Evolutionary conservation across 2,888 invertebrate genomes (phyloP).

Genomic region (Aporophyla lueneburgensis): DNA sequence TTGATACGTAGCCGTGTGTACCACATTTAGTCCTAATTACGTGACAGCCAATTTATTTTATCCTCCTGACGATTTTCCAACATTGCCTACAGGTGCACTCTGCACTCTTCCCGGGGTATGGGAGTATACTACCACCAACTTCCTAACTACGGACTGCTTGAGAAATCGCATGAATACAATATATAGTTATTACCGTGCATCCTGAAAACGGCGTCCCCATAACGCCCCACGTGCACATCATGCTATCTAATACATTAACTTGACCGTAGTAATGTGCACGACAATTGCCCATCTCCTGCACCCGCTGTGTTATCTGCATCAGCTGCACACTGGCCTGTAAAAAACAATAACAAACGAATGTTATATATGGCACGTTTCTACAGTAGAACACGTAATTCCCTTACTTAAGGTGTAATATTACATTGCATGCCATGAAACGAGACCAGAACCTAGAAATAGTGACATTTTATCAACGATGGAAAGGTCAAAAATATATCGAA

Average conservation of each 20-base stretch:
- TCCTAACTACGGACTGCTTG: neutral
- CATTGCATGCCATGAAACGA: too few species aligned
- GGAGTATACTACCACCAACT: too few species aligned
- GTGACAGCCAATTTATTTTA: neutral
- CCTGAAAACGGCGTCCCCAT: neutral
- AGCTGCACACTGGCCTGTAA: slow-evolving; percentile 35
- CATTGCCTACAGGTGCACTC: neutral
- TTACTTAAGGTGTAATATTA: neutral
- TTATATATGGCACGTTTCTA: neutral
- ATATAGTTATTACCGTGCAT: slow-evolving; percentile 27
- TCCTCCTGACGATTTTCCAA: neutral
- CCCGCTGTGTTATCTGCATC: neutral
- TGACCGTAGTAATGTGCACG: neutral
- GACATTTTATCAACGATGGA: neutral
- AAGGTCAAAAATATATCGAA: neutral
- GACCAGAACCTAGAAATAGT: neutral
- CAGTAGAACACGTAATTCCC: neutral
- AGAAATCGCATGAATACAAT: neutral
- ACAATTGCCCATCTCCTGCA: accelerated
- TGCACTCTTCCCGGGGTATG: neutral
- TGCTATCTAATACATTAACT: neutral
- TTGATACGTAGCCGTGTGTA: neutral
- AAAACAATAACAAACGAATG: neutral
- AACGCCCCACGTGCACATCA: slow-evolving; percentile 11
- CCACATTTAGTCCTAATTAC: neutral